Base-by-base conservation (phyloP, 2,113 vertebrate genomes). In the Illadopsis cleaveri region DNA sequence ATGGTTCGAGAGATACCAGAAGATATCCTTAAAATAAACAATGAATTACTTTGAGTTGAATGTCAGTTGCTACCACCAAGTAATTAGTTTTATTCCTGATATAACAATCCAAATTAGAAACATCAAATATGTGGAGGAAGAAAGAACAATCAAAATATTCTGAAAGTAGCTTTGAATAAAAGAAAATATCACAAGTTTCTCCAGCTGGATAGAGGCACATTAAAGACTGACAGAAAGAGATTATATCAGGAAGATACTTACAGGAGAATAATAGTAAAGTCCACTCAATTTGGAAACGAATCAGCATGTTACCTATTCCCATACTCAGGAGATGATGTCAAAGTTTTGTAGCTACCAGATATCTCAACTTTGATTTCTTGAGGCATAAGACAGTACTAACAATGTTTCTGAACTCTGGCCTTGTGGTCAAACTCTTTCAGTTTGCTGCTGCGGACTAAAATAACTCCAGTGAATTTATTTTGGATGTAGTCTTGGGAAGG, bases 31-130 rank as follows among this genome's bases (percentile, higher is more conserved):
- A 92, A 96, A 96, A 81, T 80, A 75, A 95, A 82, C 21, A 85
- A 84, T 58, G 82, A 89, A 97, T 97, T 86, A 76, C 30, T 81
- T 73, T 90, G 83, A 83, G 94, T 94, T 88, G 76, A 16, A n/a
- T 65, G 89, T 95, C 81, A 70, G 15, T 90, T 90, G 78, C 94
- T 86, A 85, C 33, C 38, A 85, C 50, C 17, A 85, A 80, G 21
- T 76, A 94, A 95, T 82, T 96, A 81, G 42, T 85, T 96, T 96
- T 79, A 93, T 94, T 96, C 37, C 28, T 80, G 23, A 44, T 94
- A 86, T 89, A 93, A 75, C 50, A 93, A 93, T 80, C 40, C 93
- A 86, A 93, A 96, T 92, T 92, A 75, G 61, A 96, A 90, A 62
- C 25, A 93, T 51, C 56, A 85, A 77, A 82, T 97, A 61, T 23